Evolutionary conservation across 1,140 invertebrate species (phyloP), one percentile per base, ranked within the genome.

Genomic region (Sitophilus oryzae): DNA sequence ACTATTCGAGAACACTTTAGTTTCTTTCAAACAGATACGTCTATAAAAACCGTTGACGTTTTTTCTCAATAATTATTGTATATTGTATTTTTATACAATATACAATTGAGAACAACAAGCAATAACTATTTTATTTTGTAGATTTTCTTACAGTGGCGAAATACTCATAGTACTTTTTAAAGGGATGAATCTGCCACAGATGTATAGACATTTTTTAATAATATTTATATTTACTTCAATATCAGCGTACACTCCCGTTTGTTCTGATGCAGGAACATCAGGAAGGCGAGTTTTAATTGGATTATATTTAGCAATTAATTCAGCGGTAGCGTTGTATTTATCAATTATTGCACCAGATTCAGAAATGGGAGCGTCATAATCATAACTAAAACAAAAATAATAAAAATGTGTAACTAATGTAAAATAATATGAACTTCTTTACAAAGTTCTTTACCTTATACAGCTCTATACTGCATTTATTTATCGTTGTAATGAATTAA

Each of bases 331-430:
- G 21, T 69, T 53, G 56, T 73, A 76, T 62, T 76, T 76, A 16
- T 63, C 58, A 6, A 74, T 76, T 52, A 74, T 73, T 55, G 74
- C 73, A 5, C 75, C 75, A 46, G 62, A 55, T 70, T 82, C 80
- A 16, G 72, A 70, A 25, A 82, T 54, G 11, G 74, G 69, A 5
- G 76, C 71, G 64, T 77, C 75, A 62, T 78, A 78, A 62, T 78
- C 80, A 67, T 82, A 83, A 52, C 80, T 81, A 16, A 15, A 54
- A 46, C 6, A 42, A 21, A 21, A 18, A 20, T 37, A 30, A 11
- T 11, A 11, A 6, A 30, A 30, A 30, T n/a, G n/a, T n/a, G n/a
- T n/a, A n/a, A n/a, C n/a, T n/a, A n/a, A n/a, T n/a, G n/a, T n/a
- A n/a, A n/a, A n/a, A n/a, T n/a, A n/a, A n/a, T n/a, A n/a, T n/a